phyloP scores from a whole-genome alignment of 2,113 vertebrate species.

The Marcusenius ussheri region DNA sequence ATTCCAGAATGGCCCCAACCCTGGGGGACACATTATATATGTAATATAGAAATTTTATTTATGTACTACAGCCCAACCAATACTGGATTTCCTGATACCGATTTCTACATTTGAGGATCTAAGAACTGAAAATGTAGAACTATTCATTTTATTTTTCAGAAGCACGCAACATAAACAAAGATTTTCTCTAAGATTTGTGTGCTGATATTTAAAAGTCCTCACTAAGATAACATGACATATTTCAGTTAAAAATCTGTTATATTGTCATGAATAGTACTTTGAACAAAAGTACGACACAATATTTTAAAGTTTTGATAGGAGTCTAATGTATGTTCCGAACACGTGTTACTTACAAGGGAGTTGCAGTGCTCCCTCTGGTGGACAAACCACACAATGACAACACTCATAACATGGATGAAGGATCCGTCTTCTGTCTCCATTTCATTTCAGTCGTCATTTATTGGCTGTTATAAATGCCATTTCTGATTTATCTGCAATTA shows the following conservation, averaged over 20 bases:
- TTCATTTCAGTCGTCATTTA: neutral
- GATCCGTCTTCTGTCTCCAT: neutral
- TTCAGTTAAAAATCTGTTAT: neutral
- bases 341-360: neutral
- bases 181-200: neutral
- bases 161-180: neutral
- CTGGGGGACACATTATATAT: neutral
- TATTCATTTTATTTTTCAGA: neutral
- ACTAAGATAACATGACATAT: neutral
- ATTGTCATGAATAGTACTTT: neutral
- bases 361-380: neutral
- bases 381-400: neutral
- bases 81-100: neutral
- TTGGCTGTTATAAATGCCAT: neutral
- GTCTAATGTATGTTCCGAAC: neutral
- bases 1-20: too few relatives aligned
- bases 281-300: neutral
- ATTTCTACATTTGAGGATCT: neutral
- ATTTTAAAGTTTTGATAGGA: neutral
- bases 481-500: neutral
- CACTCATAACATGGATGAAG: too few relatives aligned
- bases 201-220: neutral
- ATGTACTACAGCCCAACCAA: neutral
- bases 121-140: too few relatives aligned
- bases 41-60: neutral